Evolutionary conservation across 2,797 vertebrate species (phyloP), one percentile per base, ranked within the genome.

Genomic region (Alfaro cultratus): DNA sequence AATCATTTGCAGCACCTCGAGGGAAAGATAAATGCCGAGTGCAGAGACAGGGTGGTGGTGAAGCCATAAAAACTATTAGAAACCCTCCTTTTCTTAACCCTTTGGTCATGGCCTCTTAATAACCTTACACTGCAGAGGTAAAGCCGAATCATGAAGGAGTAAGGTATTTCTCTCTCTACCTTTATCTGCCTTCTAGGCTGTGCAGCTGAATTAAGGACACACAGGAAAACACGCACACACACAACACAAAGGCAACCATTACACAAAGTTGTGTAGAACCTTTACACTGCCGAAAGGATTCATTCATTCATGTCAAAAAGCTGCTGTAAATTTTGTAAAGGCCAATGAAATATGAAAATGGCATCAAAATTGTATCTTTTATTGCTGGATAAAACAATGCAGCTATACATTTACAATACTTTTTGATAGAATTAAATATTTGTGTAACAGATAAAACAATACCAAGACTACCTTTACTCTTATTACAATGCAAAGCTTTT

Each of bases 21-120:
- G 95, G 95, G 93, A 92, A 88, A 93, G 94, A 95, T 96, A 95
- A 96, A 96, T 96, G 95, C 92, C 93, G 94, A 93, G 91, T 92
- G 91, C 91, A 88, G 91, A 93, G 91, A 92, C 90, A 93, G 92
- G 94, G 89, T 93, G 93, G 89, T 91, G 86, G 88, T 94, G 91
- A 95, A 96, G 93, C 95, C 94, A 95, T 96, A 95, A 96, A 96
- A 96, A 94, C 93, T 94, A 95, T 96, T 95, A 96, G 93, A 89
- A 89, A 91, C 91, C 92, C 94, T 93, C 87, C 93, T 31, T 94
- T 95, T 89, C 88, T 95, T 93, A 94, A 90, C 93, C 85, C 91
- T 91, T 92, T 94, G 93, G 94, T 93, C 91, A 89, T 81, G 89
- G 88, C 91, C 93, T 94, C 94, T 95, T 95, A 96, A 96, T 94